Conservation (phyloP, 2,113 vertebrate species). For the Garra rufa region DNA sequence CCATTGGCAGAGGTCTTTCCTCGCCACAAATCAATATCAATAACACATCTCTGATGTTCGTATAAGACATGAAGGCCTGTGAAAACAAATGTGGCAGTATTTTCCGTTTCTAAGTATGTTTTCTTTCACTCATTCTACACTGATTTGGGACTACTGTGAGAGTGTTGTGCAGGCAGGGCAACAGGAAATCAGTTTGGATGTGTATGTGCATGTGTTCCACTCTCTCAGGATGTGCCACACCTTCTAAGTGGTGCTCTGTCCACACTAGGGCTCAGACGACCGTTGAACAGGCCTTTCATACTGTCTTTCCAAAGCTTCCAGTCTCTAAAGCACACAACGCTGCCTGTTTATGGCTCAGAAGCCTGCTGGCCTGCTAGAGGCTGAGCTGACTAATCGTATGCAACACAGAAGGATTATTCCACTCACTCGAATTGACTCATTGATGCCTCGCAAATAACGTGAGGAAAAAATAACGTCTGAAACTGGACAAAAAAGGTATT, state of each 20-base stretch:
- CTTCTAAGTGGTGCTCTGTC: slow-evolving; percentile 17
- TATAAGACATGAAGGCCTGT: not conserved
- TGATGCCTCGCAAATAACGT: slow-evolving; percentile 19
- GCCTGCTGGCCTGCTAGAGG: not conserved
- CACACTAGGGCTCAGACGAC: slow-evolving; percentile 48
- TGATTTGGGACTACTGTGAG: not conserved
- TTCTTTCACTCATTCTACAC: slow-evolving; percentile 27
- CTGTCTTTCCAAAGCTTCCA: slow-evolving; percentile 23
- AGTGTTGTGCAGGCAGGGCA: slow-evolving; percentile 52
- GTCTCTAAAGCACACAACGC: slow-evolving; percentile 46
- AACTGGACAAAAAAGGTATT: not conserved
- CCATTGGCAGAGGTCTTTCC: not conserved
- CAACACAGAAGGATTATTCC: slow-evolving; percentile 35
- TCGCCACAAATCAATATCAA: slow-evolving; percentile 22
- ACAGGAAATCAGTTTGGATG: slow-evolving; percentile 61
- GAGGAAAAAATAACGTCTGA: slow-evolving; percentile 10
- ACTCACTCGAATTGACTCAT: slow-evolving; percentile 18
- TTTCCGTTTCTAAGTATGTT: slow-evolving; percentile 41
- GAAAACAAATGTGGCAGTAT: slow-evolving; percentile 28
- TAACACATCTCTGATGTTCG: not conserved
- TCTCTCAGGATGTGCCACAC: slow-evolving; percentile 51
- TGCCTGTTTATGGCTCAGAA: slow-evolving; percentile 41
- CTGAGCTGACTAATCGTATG: slow-evolving; percentile 5
- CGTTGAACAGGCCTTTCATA: slow-evolving; percentile 56
- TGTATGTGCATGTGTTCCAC: slow-evolving; percentile 24